These are phyloP conservation scores for Drosophila macrospina DNA, from an alignment of 2,888 invertebrate species.

Conservation along the genomic window DNA sequence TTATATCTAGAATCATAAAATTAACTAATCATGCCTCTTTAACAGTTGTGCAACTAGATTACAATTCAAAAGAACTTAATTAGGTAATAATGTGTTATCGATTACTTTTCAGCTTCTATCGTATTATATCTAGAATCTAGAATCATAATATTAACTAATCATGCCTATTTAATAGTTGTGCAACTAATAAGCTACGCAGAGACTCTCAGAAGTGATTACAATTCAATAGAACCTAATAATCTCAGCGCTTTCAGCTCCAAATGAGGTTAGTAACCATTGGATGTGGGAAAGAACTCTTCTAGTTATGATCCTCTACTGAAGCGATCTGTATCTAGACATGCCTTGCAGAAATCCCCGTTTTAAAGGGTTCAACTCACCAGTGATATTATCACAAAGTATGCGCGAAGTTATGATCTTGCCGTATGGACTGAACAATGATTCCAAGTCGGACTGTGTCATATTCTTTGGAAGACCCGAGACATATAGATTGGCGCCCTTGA, in stretches of 20 bases:
- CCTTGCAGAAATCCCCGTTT: neutral
- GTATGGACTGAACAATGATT: slow-evolving; percentile 92
- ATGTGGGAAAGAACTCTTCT: neutral
- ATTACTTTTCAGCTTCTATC: no score
- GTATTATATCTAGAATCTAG: no score
- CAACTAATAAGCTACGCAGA: neutral
- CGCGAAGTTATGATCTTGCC: slow-evolving; percentile 94
- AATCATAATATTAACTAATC: no score
- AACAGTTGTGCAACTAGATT: no score
- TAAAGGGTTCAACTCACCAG: slow-evolving; percentile 87
- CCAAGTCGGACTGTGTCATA: slow-evolving; percentile 94
- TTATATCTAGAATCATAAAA: no score
- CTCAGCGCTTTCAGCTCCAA: neutral
- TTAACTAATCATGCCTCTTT: no score
- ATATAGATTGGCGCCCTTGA: slow-evolving; percentile 97
- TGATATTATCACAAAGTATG: slow-evolving; percentile 93
- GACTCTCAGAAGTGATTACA: neutral
- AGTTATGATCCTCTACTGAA: no score
- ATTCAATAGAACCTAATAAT: neutral
- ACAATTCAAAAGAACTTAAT: no score
- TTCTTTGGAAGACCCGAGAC: slow-evolving; percentile 96
- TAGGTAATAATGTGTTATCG: no score
- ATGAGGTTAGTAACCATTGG: neutral
- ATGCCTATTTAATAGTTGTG: neutral
- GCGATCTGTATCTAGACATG: neutral